Conservation (phyloP, 2,797 vertebrate genomes). For the Echiichthys vipera region DNA sequence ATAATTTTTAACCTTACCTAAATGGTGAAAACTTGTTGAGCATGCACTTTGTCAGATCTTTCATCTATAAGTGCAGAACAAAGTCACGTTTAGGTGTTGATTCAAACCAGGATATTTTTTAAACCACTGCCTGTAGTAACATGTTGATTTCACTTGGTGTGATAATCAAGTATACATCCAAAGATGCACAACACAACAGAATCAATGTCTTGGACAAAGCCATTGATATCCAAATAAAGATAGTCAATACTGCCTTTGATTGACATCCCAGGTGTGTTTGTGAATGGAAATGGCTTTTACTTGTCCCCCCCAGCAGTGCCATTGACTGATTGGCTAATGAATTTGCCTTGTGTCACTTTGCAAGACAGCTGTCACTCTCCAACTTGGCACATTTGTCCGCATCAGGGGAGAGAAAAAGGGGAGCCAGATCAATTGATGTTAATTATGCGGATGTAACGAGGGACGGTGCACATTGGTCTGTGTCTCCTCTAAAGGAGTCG, state of each 20-base stretch:
- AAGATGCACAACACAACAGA: constrained; percentile 58
- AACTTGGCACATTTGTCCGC: constrained; percentile 53
- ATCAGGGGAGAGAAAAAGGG: constrained; percentile 79
- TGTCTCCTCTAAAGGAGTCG: constrained; percentile 82
- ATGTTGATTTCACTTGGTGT: constrained; percentile 32
- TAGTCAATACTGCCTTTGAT: constrained; percentile 64
- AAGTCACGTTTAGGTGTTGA: background rate
- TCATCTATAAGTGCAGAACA: background rate
- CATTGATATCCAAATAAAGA: constrained; percentile 72
- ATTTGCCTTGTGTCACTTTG: constrained; percentile 74
- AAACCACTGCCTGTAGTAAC: background rate
- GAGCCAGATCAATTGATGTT: constrained; percentile 87
- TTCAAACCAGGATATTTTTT: constrained; percentile 10
- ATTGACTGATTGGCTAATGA: constrained; percentile 70
- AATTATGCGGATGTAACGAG: constrained; percentile 92
- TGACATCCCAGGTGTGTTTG: constrained; percentile 48
- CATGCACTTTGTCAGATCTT: background rate
- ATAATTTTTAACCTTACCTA: background rate
- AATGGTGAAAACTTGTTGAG: background rate
- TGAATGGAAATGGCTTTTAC: constrained; percentile 54
- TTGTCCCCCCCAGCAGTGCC: constrained; percentile 19
- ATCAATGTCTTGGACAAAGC: constrained; percentile 62
- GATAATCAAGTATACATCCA: constrained; percentile 19
- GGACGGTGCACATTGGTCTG: constrained; percentile 66
- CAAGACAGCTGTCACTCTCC: constrained; percentile 76